Evolutionary conservation across 2,113 vertebrate species (phyloP), one percentile per base, ranked within the genome.

Genomic region (Bombycilla garrulus): DNA sequence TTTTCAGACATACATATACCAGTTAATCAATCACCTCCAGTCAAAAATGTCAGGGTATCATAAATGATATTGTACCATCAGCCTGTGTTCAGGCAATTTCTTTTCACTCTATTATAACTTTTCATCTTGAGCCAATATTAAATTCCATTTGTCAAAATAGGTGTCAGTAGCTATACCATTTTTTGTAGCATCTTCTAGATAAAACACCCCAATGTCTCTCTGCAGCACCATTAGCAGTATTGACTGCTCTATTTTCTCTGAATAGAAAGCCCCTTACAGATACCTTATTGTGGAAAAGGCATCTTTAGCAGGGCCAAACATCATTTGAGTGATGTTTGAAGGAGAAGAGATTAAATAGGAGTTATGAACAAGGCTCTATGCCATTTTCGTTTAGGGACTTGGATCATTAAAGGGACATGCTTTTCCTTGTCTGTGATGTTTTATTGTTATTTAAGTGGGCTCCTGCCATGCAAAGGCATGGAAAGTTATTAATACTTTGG

Each of bases 121-220:
- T 90, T 77, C 93, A 96, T 95, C 83, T 94, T 65, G 71, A 92
- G 70, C 73, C 94, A 90, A 85, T 95, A 93, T 88, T 88, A 95
- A 93, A 95, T 84, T 74, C 77, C 88, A 95, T 95, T 97, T 95
- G 92, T 96, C 95, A 97, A 86, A 90, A 95, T 83, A 90, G 91
- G 64, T 94, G 94, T 95, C 97, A 96, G 83, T 78, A 91, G 86
- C 95, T 91, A 69, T 82, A 89, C 73, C 73, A 92, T 94, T 95
- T 97, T 82, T 82, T 92, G 83, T 74, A 84, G 69, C 85, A 95
- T 81, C 82, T 82, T 94, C 92, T 53, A 84, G 86, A 92, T 92
- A 88, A 97, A 96, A 93, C 60, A 93, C 69, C 62, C 77, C 81
- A 73, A 86, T 72, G 92, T 94, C 54, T 94, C 88, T 96, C 93